Base-by-base conservation (phyloP, 2,797 vertebrate species). In the Sus cebifrons region DNA sequence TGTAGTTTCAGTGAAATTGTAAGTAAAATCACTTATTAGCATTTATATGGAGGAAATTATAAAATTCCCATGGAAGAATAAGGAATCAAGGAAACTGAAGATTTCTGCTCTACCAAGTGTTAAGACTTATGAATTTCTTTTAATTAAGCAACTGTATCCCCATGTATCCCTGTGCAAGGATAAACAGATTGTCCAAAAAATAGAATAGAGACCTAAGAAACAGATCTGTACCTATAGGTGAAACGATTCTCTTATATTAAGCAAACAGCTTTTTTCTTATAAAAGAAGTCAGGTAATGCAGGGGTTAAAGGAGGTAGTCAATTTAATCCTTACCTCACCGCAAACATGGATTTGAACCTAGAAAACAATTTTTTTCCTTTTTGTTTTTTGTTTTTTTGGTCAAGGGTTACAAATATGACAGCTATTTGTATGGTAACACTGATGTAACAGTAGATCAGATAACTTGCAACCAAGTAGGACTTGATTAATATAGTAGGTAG, bases 31-130 rank as follows among this genome's bases (percentile, higher is more conserved):
- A 81, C 27, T 78, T 27, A 16, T 29, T 49, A 29, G 16, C 68
- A 81, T 84, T 75, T 95, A 67, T 27, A 70, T 64, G 20, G n/a
- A 88, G 29, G n/a, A 87, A 77, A 79, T 89, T 67, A 12, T 94
- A 90, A 94, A 84, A 49, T 67, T 58, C 70, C 23, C 18, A 25
- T 52, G 21, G 21, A 64, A 32, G 20, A 67, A 86, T 93, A 64
- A 67, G 71, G 36, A 56, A 8, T 21, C 15, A 79, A 23, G 2
- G 12, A 81, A 92, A 82, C 4, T 21, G 4, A 70, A 91, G 20
- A 16, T 52, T 84, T 89, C 70, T 96, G 49, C 60, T 82, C 10
- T 64, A 29, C 23, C 67, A 65, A n/a, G 40, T 92, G 78, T 68
- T 85, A 71, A 95, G 23, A 36, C 2, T 84, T 54, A 25, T 3